Evolutionary conservation across 2,113 vertebrate species (phyloP).

Genomic region (Onychostruthus taczanowskii): DNA sequence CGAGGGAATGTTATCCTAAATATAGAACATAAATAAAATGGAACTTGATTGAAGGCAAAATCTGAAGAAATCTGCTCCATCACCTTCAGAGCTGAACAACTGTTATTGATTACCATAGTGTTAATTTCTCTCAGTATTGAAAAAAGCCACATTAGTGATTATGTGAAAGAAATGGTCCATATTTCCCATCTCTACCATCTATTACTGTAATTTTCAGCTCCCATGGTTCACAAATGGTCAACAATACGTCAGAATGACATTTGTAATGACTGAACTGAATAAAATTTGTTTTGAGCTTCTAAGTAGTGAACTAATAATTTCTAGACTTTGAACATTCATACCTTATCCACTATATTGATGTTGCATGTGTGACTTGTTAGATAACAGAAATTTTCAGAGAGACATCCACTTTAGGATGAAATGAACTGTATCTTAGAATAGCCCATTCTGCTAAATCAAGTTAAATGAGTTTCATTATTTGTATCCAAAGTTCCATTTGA

Average conservation of each 20-base stretch:
- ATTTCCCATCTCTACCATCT: not conserved
- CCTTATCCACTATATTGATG: not conserved
- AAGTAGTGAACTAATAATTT: not conserved
- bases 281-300: not conserved
- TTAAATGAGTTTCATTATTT: conserved; percentile 15
- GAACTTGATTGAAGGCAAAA: not conserved
- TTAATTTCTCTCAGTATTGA: not conserved
- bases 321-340: not conserved
- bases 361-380: not conserved
- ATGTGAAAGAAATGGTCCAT: not conserved
- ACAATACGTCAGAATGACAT: not conserved
- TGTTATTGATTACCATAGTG: not conserved
- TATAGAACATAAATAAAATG: not conserved
- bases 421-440: conserved; percentile 10
- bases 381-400: conserved; percentile 13
- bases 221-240: not conserved
- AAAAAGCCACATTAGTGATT: not conserved
- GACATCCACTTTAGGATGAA: not conserved
- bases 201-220: conserved; percentile 13
- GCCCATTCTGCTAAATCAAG: not conserved
- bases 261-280: not conserved
- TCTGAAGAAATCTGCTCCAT: not conserved
- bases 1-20: not conserved
- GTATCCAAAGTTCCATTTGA: not conserved
- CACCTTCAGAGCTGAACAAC: not conserved